Evolutionary conservation across 2,888 invertebrate genomes (phyloP), one percentile per base, ranked within the genome.

Genomic region (Ptychoptera albimana): DNA sequence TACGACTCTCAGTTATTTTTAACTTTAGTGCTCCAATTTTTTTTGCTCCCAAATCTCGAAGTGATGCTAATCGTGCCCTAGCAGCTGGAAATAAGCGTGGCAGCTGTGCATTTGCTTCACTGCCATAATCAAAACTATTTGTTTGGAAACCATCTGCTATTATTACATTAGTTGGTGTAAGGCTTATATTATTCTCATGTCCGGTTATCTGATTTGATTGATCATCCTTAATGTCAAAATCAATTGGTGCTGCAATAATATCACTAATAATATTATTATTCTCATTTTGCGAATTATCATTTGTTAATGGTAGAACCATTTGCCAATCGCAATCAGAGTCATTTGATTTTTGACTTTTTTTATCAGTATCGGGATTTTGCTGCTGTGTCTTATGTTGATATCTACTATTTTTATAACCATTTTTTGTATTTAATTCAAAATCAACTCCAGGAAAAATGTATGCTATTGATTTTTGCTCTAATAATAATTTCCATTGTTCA

Each of bases 401-500:
- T n/a, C 11, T 5, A 8, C 16, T 14, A 14, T 32, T 12, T 12
- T 12, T 36, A 15, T 43, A 14, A n/a, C 16, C 42, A 5, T 15
- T n/a, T 32, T 9, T 32, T 32, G n/a, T 7, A 32, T 8, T 32
- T 32, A n/a, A 11, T 32, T 11, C 11, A 9, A 32, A 11, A 32
- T 32, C 58, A 43, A 64, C 64, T 1, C 62, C 63, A 0, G 77
- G 75, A 75, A 82, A 86, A 42, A 77, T 74, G 58, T 82, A 85
- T 43, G 77, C 77, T 50, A 72, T 75, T 2, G 78, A 75, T 51
- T 79, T 75, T 56, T 86, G 82, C 59, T 91, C 89, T 44, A 91
- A 64, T 30, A 88, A 64, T 46, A 91, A 64, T 52, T 84, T 79
- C 79, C 85, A 89, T 58, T 91, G 89, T 50, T 81, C 77, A 34